A percentile compares a stretch with the other conserved stretches of the same genome.
These are phyloP conservation scores for Pomacea canaliculata DNA, from an alignment of 2,888 invertebrate genomes.

Conservation along the genomic window DNA sequence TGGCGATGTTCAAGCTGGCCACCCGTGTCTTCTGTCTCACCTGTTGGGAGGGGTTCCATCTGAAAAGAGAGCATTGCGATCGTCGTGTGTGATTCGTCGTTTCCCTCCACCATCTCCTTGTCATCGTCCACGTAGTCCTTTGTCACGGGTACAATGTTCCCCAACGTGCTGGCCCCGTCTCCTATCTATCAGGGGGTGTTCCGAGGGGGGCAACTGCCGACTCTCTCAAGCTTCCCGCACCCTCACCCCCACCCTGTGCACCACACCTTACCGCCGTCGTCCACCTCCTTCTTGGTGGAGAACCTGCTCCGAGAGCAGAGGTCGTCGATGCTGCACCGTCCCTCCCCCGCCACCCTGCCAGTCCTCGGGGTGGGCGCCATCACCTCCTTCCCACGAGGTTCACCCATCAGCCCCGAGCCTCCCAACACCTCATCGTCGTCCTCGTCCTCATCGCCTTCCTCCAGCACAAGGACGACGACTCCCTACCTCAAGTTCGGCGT, in stretches of 20 bases:
- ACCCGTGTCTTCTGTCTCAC: too few species aligned
- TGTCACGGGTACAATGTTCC: constrained; percentile 45
- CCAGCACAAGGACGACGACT: constrained; percentile 32
- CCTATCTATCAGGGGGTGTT: constrained; percentile 63
- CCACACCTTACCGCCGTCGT: constrained; percentile 13
- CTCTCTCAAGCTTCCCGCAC: constrained; percentile 35
- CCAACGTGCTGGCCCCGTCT: constrained; percentile 61
- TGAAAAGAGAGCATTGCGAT: neutral
- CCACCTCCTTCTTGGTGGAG: constrained; percentile 62
- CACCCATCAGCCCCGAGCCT: constrained; percentile 26
- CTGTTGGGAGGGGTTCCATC: too few species aligned
- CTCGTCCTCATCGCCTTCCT: neutral
- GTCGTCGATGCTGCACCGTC: constrained; percentile 20
- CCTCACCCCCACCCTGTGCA: constrained; percentile 32
- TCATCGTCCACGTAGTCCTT: neutral
- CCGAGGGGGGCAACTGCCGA: constrained; percentile 44
- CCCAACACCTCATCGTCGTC: constrained; percentile 7
- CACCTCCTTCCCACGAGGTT: constrained; percentile 26
- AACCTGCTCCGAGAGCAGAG: constrained; percentile 56
- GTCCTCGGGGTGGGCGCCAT: constrained; percentile 18
- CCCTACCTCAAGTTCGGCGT: constrained; percentile 65
- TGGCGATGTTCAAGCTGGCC: too few species aligned
- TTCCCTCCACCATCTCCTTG: neutral
- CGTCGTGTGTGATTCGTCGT: neutral
- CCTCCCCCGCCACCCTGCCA: constrained; percentile 24